phyloP scores from a whole-genome alignment of 2,888 invertebrate species.

The Drosophila suboccidentalis region DNA sequence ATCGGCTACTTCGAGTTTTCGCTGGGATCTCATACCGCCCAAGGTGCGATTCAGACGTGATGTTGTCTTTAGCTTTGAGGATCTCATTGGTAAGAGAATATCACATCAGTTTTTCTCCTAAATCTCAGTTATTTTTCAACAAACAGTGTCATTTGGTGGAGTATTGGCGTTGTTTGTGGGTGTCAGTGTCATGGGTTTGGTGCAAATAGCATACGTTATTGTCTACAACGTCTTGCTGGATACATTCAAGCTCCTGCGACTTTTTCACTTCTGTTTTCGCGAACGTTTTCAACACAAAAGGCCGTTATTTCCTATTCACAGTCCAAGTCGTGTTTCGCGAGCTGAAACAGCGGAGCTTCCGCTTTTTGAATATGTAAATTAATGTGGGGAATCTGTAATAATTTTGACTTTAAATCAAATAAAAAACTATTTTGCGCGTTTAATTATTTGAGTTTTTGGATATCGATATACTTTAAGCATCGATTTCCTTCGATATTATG shows the following conservation, averaged over 20 bases:
- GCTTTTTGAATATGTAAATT: conserved; percentile 66
- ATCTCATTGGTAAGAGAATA: conserved; percentile 86
- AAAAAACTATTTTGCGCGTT: background rate
- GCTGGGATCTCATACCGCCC: conserved; percentile 87
- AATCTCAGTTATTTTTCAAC: background rate
- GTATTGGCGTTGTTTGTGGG: conserved; percentile 85
- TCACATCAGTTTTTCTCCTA: no score
- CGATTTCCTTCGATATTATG: conserved; percentile 2
- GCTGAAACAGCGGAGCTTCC: conserved; percentile 67
- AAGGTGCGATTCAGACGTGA: conserved; percentile 87
- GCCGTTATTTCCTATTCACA: background rate
- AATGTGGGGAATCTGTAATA: background rate
- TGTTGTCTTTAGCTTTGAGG: conserved; percentile 87
- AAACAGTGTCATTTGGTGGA: conserved; percentile 85
- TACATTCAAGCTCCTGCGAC: conserved; percentile 32
- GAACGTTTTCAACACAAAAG: background rate
- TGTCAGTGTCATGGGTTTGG: conserved; percentile 63
- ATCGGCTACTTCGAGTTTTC: conserved; percentile 86
- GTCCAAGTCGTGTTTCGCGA: conserved; percentile 46
- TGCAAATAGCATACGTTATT: conserved; percentile 73
- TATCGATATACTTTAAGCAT: conserved; percentile 5
- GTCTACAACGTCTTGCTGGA: conserved; percentile 54
- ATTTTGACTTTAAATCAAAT: background rate
- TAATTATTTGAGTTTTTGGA: background rate
- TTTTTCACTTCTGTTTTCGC: conserved; percentile 21